These are phyloP conservation scores for Habropoda laboriosa DNA, from an alignment of 1,140 invertebrate genomes.

Conservation along the genomic window DNA sequence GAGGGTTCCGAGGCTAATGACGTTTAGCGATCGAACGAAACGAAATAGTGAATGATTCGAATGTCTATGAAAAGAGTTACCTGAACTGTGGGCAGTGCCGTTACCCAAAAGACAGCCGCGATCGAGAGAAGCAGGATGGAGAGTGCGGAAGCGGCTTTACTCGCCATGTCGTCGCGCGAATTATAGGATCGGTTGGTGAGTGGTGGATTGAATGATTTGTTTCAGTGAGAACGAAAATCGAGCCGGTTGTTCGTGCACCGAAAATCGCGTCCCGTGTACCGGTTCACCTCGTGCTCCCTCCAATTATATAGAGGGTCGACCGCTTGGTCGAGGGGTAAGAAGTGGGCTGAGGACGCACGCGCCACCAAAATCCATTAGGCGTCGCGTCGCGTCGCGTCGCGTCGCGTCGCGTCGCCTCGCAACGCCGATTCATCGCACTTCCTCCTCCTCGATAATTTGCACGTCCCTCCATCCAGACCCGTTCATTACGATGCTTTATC, in stretches of 20 bases:
- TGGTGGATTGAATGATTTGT: neutral
- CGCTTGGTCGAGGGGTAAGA: constrained; percentile 44
- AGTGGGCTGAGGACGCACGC: constrained; percentile 38
- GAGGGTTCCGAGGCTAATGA: no score
- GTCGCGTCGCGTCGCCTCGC: no score
- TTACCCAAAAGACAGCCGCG: constrained; percentile 6
- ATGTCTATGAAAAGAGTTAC: constrained; percentile 42
- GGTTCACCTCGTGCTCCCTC: constrained; percentile 55
- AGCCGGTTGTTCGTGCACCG: constrained; percentile 3
- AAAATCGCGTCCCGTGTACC: constrained; percentile 61
- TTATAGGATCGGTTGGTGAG: neutral
- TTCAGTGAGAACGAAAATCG: neutral
- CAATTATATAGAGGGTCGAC: constrained; percentile 70
- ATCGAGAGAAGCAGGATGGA: constrained; percentile 33
- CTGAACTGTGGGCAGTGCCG: constrained; percentile 41
- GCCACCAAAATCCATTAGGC: constrained; percentile 31
- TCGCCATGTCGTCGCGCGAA: constrained; percentile 9
- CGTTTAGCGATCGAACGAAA: neutral
- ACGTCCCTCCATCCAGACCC: no score
- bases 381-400: no score
- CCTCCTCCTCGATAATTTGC: no score
- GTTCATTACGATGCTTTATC: no score
- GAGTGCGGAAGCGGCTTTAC: neutral
- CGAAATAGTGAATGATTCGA: no score
- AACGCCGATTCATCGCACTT: no score